A percentile compares a stretch with the other conserved stretches of the same genome.
Evolutionary conservation across 2,113 vertebrate genomes (phyloP).

Genomic region (human (Homo sapiens)): DNA sequence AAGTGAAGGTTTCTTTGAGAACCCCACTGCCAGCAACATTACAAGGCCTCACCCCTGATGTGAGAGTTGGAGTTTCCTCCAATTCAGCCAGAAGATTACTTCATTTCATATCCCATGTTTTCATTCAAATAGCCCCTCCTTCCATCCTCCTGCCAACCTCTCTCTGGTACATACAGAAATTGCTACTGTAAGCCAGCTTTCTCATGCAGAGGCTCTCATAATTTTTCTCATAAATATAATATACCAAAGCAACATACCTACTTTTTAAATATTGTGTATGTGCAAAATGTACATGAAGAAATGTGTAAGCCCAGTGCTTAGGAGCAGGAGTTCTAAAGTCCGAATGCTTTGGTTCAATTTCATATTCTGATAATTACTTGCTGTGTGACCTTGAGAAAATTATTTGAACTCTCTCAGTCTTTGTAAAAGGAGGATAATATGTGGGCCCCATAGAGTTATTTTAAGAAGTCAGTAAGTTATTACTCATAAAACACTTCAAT

Average conservation of each 20-base stretch:
- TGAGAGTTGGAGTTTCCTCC: neutral
- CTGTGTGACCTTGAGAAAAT: neutral
- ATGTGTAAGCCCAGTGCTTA: neutral
- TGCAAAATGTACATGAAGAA: neutral
- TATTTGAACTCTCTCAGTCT: neutral
- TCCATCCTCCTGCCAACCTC: neutral
- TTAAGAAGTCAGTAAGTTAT: neutral
- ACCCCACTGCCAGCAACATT: neutral
- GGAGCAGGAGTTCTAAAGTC: neutral
- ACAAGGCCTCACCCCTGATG: neutral
- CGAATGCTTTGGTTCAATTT: neutral
- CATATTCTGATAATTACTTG: neutral
- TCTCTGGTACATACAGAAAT: neutral
- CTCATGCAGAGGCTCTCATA: neutral
- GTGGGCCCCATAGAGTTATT: neutral
- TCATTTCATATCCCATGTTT: neutral
- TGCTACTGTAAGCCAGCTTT: neutral
- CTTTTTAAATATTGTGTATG: neutral
- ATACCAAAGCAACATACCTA: neutral
- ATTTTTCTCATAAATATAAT: neutral
- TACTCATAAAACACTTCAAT: neutral
- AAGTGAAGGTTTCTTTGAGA: neutral
- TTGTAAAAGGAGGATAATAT: neutral
- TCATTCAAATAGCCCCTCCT: neutral
- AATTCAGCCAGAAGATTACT: slow-evolving; percentile 1